Evolutionary conservation across 2,113 vertebrate genomes (phyloP), one percentile per base, ranked within the genome.

Genomic region (Petrocephalus zakoni): DNA sequence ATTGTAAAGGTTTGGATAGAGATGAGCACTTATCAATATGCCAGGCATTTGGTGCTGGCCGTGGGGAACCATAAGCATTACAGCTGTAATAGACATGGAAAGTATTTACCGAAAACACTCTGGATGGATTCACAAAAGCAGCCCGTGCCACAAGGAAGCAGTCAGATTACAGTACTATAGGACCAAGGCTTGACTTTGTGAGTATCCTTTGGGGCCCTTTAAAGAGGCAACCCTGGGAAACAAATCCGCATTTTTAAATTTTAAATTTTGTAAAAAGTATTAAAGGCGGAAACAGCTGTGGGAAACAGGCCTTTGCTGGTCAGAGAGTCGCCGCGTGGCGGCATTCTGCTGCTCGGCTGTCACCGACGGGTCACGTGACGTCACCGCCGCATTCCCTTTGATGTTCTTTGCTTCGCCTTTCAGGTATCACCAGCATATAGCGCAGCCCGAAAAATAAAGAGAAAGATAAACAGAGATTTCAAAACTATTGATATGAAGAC

Each of bases 401-500:
- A 91, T 90, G 78, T 25, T 2, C 88, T 88, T 90, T 22, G 42
- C 89, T 2, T 90, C 93, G 87, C 47, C 84, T 89, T 10, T 64
- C 0, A 92, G 92, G 93, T 92, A 89, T 93, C 37, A 46, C 42
- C 88, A 87, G n/a, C 90, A 88, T 87, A 61, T 29, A 42, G 83
- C n/a, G 0, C 61, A 87, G 90, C 91, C 89, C 42, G 90, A 87
- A 90, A 88, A 88, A 89, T 87, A 87, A 6, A 55, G 83, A 91
- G 87, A 89, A 90, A 90, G 85, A 93, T 90, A 88, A 84, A 87
- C 34, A 93, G 91, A 92, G 91, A 93, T 93, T 93, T 95, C 92
- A 94, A 94, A 94, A 92, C 68, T 87, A 91, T 92, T 92, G 87
- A 83, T 90, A 92, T 92, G 90, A 58, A 90, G 89, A 92, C 92